These are phyloP conservation scores for Pteropus alecto DNA, from an alignment of 2,113 vertebrate species.

Conservation along the genomic window DNA sequence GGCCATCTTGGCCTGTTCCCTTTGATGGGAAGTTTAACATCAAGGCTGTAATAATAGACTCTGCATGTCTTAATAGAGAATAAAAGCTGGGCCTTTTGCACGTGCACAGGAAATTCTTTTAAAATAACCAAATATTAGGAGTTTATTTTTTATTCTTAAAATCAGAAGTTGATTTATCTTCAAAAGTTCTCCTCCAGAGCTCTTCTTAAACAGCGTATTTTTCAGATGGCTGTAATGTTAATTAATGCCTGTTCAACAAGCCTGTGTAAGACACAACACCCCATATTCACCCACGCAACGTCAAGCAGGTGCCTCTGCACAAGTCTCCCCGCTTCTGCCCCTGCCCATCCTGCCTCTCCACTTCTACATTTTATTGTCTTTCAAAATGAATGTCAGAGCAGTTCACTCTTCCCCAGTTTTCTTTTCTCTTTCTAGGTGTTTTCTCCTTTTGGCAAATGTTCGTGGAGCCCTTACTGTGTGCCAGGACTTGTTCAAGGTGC, in stretches of 20 bases:
- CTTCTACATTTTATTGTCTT: not conserved
- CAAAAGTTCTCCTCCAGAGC: slow-evolving; percentile 13
- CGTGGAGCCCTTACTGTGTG: fast-evolving
- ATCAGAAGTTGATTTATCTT: slow-evolving; percentile 69
- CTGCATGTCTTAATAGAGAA: slow-evolving; percentile 55
- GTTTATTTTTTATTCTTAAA: slow-evolving; percentile 75
- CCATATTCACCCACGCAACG: not conserved
- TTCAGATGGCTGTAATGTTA: not conserved
- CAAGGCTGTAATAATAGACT: slow-evolving; percentile 64
- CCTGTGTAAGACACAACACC: not conserved
- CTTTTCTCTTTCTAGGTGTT: not conserved
- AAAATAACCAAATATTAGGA: slow-evolving; percentile 68
- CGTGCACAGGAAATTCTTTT: slow-evolving; percentile 71
- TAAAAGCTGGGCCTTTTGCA: slow-evolving; percentile 66
- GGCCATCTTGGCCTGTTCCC: slow-evolving; percentile 33
- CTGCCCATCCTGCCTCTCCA: not conserved
- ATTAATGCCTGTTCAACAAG: not conserved
- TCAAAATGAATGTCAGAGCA: not conserved
- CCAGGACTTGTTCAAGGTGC: not conserved
- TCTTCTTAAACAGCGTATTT: slow-evolving; percentile 27
- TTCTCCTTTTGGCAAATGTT: not conserved
- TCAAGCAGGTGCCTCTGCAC: not conserved
- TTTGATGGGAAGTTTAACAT: slow-evolving; percentile 73
- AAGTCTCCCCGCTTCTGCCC: not conserved
- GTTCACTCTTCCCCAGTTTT: not conserved